These are phyloP conservation scores for Scolanthus callimorphus DNA, from an alignment of 92 coral and sea anemone genomes.

Conservation along the genomic window DNA sequence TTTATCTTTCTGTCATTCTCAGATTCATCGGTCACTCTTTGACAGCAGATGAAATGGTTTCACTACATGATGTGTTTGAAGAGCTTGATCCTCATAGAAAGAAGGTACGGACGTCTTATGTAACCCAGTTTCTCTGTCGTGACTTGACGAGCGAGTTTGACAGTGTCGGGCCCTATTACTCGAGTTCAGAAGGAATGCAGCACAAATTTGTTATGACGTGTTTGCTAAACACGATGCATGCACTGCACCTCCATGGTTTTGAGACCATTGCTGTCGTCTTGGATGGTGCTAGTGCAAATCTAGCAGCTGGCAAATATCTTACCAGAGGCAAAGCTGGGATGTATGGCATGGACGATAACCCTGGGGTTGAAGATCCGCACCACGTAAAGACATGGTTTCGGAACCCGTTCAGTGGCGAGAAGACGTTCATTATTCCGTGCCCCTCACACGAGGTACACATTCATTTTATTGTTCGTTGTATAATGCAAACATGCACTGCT, in stretches of 20 bases:
- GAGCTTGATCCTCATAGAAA: constrained; percentile 10
- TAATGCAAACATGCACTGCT: no score
- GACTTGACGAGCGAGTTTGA: no score
- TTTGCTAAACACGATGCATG: constrained; percentile 12
- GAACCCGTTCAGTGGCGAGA: no score
- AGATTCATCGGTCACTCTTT: no score
- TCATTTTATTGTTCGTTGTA: no score
- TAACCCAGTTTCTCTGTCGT: not conserved
- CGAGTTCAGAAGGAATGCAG: constrained; percentile 25
- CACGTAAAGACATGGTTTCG: not conserved
- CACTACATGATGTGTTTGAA: constrained; percentile 1
- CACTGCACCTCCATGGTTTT: constrained; percentile 19
- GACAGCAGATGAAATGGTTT: no score
- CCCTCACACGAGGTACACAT: no score
- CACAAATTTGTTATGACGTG: constrained; percentile 26
- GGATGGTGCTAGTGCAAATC: no score
- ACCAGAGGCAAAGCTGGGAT: not conserved
- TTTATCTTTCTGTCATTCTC: no score
- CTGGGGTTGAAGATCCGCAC: not conserved
- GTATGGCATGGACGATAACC: not conserved
- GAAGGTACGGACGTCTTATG: not conserved
- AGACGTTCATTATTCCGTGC: no score
- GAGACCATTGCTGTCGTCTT: not conserved
- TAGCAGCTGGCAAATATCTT: not conserved
- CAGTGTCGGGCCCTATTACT: constrained; percentile 29